Conservation (phyloP, 2,888 invertebrate genomes). For the Dicyrtoma fusca region DNA sequence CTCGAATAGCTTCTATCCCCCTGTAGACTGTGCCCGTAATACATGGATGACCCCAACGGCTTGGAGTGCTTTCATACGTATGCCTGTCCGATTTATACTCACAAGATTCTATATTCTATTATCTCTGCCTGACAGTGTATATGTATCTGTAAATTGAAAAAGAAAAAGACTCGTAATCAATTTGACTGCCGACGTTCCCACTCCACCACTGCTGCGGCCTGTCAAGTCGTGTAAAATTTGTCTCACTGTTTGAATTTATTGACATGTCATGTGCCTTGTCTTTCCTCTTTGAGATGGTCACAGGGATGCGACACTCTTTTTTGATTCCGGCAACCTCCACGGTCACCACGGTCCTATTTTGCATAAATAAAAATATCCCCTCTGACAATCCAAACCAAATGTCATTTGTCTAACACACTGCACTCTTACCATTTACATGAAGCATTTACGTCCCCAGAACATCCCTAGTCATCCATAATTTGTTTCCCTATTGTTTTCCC, state of each 20-base stretch:
- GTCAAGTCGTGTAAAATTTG: conserved; percentile 36
- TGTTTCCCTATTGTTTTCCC: no score
- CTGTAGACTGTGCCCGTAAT: no score
- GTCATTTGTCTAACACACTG: conserved; percentile 2
- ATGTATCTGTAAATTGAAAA: no score
- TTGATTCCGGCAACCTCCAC: neutral
- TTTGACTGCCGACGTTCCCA: conserved; percentile 12
- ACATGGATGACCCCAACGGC: no score
- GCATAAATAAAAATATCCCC: neutral
- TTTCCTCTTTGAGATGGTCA: conserved; percentile 13
- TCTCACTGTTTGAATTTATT: conserved; percentile 36
- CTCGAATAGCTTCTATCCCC: no score
- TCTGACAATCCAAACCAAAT: neutral
- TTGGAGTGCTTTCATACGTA: no score
- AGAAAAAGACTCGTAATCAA: conserved; percentile 24
- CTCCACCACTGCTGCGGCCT: neutral
- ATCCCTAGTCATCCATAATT: neutral
- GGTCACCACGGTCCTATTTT: neutral
- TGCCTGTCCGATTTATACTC: no score
- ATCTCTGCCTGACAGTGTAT: neutral
- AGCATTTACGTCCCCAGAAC: neutral
- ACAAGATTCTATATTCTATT: neutral
- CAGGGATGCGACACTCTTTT: conserved; percentile 16
- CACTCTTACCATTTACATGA: neutral
- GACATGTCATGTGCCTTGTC: conserved; percentile 28